phyloP scores from a whole-genome alignment of 92 coral and sea anemone genomes.

The Zoanthus sociatus region DNA sequence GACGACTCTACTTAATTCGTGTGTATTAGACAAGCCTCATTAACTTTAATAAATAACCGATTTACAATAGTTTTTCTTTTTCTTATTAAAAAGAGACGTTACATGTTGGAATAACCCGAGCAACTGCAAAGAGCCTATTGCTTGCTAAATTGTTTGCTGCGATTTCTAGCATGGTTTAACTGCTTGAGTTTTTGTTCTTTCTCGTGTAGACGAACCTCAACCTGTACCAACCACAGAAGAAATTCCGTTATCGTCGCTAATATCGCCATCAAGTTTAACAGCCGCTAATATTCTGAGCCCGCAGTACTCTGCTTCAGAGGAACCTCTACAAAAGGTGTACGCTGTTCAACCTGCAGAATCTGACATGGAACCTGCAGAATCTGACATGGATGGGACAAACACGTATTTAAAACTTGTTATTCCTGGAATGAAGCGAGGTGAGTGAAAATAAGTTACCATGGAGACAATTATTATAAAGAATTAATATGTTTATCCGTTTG shows the following conservation, averaged over 20 bases:
- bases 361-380: not conserved
- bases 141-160: too few relatives aligned
- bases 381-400: not conserved
- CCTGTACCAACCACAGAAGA: constrained; percentile 8
- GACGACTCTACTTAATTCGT: too few relatives aligned
- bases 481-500: too few relatives aligned
- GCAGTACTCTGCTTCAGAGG: constrained; percentile 16
- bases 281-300: constrained; percentile 25
- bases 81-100: too few relatives aligned
- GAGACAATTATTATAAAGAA: too few relatives aligned
- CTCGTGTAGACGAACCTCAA: not conserved
- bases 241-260: constrained; percentile 25
- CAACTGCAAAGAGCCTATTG: too few relatives aligned
- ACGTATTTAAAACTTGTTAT: not conserved
- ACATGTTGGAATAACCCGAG: too few relatives aligned
- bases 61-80: not conserved
- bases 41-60: too few relatives aligned
- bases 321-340: constrained; percentile 6
- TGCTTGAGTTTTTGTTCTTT: not conserved
- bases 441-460: not conserved
- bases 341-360: not conserved
- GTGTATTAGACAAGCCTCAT: too few relatives aligned
- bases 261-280: not conserved
- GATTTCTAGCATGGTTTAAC: too few relatives aligned
- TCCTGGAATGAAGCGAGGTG: constrained; percentile 28